Evolutionary conservation across 2,797 vertebrate genomes (phyloP).

Genomic region (Sebastolobus altivelis): DNA sequence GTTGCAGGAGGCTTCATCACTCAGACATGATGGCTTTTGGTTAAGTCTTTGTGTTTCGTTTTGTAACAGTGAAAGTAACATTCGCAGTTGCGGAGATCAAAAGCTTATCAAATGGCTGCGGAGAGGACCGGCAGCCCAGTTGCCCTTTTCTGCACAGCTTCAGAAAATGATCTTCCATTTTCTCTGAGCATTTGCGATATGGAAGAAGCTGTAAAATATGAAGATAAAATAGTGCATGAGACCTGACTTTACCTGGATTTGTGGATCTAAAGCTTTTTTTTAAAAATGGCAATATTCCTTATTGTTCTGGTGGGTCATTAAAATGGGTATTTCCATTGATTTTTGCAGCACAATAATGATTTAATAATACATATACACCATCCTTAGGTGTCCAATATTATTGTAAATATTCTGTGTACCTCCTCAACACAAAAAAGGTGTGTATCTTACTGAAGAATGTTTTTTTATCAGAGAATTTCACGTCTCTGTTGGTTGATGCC

Average conservation of each 20-base stretch:
- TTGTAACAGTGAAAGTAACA: conserved; percentile 66
- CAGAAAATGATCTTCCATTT: conserved; percentile 46
- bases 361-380: neutral
- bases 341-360: neutral
- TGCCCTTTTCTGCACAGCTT: conserved; percentile 45
- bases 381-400: neutral
- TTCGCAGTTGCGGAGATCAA: conserved; percentile 57
- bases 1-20: conserved; percentile 73
- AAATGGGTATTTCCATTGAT: neutral
- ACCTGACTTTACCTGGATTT: conserved; percentile 8
- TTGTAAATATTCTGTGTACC: neutral
- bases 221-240: conserved; percentile 16
- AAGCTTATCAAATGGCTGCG: conserved; percentile 56
- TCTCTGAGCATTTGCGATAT: conserved; percentile 33
- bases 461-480: neutral
- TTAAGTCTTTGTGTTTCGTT: conserved; percentile 61
- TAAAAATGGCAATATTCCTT: neutral
- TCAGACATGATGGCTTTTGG: conserved; percentile 52
- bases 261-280: neutral
- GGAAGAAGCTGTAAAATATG: conserved; percentile 23
- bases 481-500: conserved; percentile 1
- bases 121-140: conserved; percentile 46
- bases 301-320: neutral
- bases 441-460: neutral
- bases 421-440: neutral